Evolutionary conservation across 2,888 invertebrate species (phyloP), one percentile per base, ranked within the genome.

Genomic region (Frankliniella intonsa): DNA sequence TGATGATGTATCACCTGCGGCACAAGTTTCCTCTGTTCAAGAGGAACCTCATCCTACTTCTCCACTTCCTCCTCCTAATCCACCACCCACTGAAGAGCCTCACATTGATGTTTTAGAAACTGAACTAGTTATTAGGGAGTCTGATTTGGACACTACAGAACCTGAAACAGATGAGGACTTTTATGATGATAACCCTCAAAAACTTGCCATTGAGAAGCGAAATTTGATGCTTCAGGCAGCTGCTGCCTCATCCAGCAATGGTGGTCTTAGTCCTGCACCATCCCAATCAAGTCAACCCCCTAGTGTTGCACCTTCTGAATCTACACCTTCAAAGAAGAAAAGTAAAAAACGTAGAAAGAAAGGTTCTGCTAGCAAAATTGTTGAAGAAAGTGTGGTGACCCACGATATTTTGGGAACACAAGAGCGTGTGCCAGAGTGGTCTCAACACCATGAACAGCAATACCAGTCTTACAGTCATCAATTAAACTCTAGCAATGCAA

Each of bases 91-190:
- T 0, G 90, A 90, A 85, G 89, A 89, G 49, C 84, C 85, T 19
- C 83, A 85, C 3, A 84, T 84, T 38, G 84, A 84, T 7, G 80
- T 84, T 81, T 87, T 90, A 27, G 89, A 89, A 62, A 89, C 90
- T 85, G 93, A 93, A 85, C 90, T 91, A 0, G 89, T 92, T 0
- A 92, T 95, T 83, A 90, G 92, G 62, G 96, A 96, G 88, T 94
- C 95, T 0, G 96, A 96, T 88, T 90, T 96, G 81, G 95, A 95
- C 85, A 96, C 96, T 0, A 93, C 94, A 22, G 94, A 95, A 87
- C 93, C 94, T 81, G 94, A 94, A 84, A 95, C 95, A 0, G 95
- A 95, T 87, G 95, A 95, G 88, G 95, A 95, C 85, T 95, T 95
- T 87, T 96, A 95, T 87, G 95, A 96, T 86, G 92, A 94, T 85